Evolutionary conservation across 2,113 vertebrate genomes (phyloP), one percentile per base, ranked within the genome.

Genomic region (Nyctereutes procyonoides): DNA sequence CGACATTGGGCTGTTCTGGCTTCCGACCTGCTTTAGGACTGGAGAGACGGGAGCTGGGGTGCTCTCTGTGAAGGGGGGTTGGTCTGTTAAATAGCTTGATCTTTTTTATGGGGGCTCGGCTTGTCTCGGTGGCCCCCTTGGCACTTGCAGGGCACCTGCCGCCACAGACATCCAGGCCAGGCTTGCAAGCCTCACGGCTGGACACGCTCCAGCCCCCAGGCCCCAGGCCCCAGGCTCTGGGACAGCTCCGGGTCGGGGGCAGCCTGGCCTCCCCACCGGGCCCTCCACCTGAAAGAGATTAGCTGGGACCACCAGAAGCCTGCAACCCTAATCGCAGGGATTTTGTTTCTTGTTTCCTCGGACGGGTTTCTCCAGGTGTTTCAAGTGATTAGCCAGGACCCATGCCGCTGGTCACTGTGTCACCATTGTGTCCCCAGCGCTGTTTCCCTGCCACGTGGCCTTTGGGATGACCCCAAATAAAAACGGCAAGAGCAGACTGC

Each of bases 241-340:
- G 98, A 96, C 86, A 9, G 83, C 48, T 82, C 14, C 8, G 58
- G 83, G 65, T 88, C 96, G 96, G 92, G 97, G 97, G 97, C 98
- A 7, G 82, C 73, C 53, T 90, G 97, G 98, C 97, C 96, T 12
- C 93, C 98, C 98, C 92, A 88, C 98, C 92, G 93, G 98, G 98
- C 98, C 99, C 99, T 99, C 99, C 99, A 99, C 99, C 99, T 99
- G 99, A 98, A 99, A 98, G 98, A 99, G 99, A 99, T 99, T 99
- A 99, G 98, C 97, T 62, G 88, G 98, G 99, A 99, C 99, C 99
- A 99, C 99, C 99, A 99, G 99, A 99, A 99, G 99, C 99, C 99
- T 98, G 96, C 98, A 97, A 98, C 97, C 98, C 98, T 99, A 99
- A 99, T 99, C 99, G 98, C 98, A 77, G 98, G 99, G 99, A 99